Evolutionary conservation across 1,140 invertebrate species (phyloP), one percentile per base, ranked within the genome.

Genomic region (Diabrotica undecimpunctata): DNA sequence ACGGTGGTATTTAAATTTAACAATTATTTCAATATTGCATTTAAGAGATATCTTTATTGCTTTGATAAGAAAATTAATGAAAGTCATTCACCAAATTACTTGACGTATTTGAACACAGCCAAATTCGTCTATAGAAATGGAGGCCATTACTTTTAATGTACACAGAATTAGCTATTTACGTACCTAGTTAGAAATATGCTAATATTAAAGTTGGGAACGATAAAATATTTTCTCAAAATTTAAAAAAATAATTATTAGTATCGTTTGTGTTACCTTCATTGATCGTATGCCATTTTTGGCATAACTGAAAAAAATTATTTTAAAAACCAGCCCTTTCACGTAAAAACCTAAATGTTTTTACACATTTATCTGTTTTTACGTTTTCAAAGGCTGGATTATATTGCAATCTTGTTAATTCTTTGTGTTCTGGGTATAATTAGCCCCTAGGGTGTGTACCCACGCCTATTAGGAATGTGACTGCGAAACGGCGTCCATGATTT

Each of bases 181-280:
- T n/a, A 46, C 41, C 41, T 41, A 39, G 54, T 53, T 54, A 65
- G 72, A 73, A 74, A 74, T 73, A 74, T 73, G 73, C 69, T 71
- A 72, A 74, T 67, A 70, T 71, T 72, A 71, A 25, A 64, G 68
- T 69, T 67, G 62, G 25, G 53, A 67, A 39, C 61, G 52, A 64
- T 64, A 65, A 50, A 64, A 50, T 25, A 25, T 25, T 25, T 1
- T 25, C 25, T 25, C 25, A 25, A 25, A 25, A 25, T 25, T 25
- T 1, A 25, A 25, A 25, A 25, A 25, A n/a, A n/a, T n/a, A n/a
- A 25, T 25, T 2, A 25, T 25, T 25, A 25, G 25, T 1, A 25
- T 25, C 25, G 25, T 25, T 25, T 25, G 25, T 25, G 13, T 66
- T 66, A 66, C 64, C 64, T 66, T 66, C 54, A 25, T n/a, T 64